A percentile compares a stretch with the other conserved stretches of the same genome.
Evolutionary conservation across 64 coral and sea anemone species (phyloP).

Genomic region (Montipora sp.): DNA sequence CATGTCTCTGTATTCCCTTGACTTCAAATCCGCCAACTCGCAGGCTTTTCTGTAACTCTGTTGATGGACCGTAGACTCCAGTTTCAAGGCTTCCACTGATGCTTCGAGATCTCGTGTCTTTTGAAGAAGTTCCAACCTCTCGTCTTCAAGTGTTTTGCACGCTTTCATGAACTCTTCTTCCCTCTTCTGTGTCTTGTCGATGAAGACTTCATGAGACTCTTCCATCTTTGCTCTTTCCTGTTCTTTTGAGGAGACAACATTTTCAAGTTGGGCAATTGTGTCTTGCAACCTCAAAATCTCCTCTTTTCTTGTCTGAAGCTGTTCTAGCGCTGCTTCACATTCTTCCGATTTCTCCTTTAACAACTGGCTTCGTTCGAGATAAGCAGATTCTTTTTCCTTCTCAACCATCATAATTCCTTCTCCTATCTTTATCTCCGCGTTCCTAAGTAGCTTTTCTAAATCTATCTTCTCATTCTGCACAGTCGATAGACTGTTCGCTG

Average conservation of each 20-base stretch:
- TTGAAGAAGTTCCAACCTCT: conserved; percentile 41
- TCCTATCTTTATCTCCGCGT: conserved; percentile 14
- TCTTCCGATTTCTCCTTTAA: conserved; percentile 82
- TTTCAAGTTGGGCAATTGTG: conserved; percentile 61
- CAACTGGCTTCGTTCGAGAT: conserved; percentile 36
- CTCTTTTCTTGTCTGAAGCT: conserved; percentile 68
- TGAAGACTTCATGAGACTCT: conserved; percentile 60
- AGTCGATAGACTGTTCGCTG: neutral
- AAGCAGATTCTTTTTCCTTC: conserved; percentile 65
- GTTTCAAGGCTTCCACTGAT: conserved; percentile 21
- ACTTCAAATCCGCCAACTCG: conserved; percentile 83
- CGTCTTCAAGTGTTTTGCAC: conserved; percentile 37
- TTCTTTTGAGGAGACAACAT: conserved; percentile 58
- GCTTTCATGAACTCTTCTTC: conserved; percentile 31
- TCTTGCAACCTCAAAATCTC: conserved; percentile 67
- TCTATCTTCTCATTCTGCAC: neutral
- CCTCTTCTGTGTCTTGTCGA: conserved; percentile 11
- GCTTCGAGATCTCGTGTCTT: conserved; percentile 27
- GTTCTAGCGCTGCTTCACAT: neutral
- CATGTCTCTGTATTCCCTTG: conserved; percentile 65
- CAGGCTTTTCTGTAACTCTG: conserved; percentile 79
- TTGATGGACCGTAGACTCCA: conserved; percentile 58
- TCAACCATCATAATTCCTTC: conserved; percentile 14
- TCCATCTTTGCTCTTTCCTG: conserved; percentile 80
- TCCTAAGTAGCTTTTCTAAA: conserved; percentile 4